These are phyloP conservation scores for Drosophila nr. medialis DNA, from an alignment of 2,888 invertebrate species.

Conservation along the genomic window DNA sequence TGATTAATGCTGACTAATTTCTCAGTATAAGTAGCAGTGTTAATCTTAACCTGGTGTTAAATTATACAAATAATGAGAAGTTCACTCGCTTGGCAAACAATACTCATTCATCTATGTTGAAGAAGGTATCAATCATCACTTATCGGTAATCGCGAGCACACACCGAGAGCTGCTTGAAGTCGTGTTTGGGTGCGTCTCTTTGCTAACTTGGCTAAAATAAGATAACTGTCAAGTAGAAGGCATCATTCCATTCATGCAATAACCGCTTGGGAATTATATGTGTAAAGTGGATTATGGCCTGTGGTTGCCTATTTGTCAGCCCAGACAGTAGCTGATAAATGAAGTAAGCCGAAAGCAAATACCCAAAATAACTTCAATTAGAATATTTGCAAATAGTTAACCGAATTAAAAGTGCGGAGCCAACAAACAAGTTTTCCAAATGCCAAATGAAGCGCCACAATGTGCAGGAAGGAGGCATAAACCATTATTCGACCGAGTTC, in stretches of 20 bases:
- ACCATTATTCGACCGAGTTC: constrained; percentile 43
- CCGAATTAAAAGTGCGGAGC: constrained; percentile 28
- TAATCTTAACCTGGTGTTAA: constrained; percentile 38
- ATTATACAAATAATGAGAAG: constrained; percentile 39
- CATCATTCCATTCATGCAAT: constrained; percentile 49
- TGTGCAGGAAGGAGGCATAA: background rate
- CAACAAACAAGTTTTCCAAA: constrained; percentile 21
- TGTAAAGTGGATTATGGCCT: constrained; percentile 36
- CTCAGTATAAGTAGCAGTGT: constrained; percentile 15
- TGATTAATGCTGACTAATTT: constrained; percentile 22
- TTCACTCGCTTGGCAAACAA: constrained; percentile 19
- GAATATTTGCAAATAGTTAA: constrained; percentile 41
- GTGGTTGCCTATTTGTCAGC: background rate
- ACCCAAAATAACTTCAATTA: constrained; percentile 40
- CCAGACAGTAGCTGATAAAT: constrained; percentile 5
- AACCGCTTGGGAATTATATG: constrained; percentile 47
- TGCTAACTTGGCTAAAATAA: constrained; percentile 33
- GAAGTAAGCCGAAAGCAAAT: constrained; percentile 14
- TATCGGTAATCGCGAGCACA: constrained; percentile 36
- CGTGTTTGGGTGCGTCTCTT: constrained; percentile 2
- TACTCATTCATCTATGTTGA: constrained; percentile 36
- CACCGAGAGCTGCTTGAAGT: constrained; percentile 13
- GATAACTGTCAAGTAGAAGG: constrained; percentile 43
- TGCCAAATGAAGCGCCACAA: constrained; percentile 1
- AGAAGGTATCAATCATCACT: constrained; percentile 47